These are phyloP conservation scores for Falco punctatus DNA, from an alignment of 2,113 vertebrate species.

Conservation along the genomic window DNA sequence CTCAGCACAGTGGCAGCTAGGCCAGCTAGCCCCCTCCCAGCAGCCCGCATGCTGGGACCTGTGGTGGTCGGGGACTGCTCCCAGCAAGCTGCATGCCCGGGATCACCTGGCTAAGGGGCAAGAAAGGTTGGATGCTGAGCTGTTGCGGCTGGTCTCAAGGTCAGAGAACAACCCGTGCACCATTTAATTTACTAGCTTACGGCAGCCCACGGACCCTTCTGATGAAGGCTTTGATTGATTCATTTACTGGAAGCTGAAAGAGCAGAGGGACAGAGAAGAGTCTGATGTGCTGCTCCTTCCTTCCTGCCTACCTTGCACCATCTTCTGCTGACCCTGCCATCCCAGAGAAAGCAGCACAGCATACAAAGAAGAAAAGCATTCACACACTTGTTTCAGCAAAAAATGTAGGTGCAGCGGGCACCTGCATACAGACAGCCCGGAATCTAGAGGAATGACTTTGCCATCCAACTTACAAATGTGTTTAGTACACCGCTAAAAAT, in stretches of 20 bases:
- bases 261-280: not conserved
- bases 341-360: not conserved
- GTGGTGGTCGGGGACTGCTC: not conserved
- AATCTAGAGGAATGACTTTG: not conserved
- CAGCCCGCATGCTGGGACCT: fast-evolving
- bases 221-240: not conserved
- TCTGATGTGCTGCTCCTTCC: not conserved
- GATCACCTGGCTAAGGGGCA: not conserved
- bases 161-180: not conserved
- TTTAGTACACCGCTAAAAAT: not conserved
- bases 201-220: not conserved
- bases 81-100: not conserved
- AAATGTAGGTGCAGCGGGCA: not conserved
- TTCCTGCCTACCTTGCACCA: not conserved
- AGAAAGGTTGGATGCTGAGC: not conserved
- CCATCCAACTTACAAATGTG: not conserved
- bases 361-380: not conserved
- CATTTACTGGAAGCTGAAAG: not conserved
- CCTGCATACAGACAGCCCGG: not conserved
- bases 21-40: not conserved
- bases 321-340: not conserved
- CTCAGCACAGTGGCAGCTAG: not conserved
- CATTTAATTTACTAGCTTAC: not conserved
- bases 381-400: not conserved
- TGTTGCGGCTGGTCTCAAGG: not conserved